These are phyloP conservation scores for Leucophenga varia DNA, from an alignment of 1,140 invertebrate species.

Conservation along the genomic window DNA sequence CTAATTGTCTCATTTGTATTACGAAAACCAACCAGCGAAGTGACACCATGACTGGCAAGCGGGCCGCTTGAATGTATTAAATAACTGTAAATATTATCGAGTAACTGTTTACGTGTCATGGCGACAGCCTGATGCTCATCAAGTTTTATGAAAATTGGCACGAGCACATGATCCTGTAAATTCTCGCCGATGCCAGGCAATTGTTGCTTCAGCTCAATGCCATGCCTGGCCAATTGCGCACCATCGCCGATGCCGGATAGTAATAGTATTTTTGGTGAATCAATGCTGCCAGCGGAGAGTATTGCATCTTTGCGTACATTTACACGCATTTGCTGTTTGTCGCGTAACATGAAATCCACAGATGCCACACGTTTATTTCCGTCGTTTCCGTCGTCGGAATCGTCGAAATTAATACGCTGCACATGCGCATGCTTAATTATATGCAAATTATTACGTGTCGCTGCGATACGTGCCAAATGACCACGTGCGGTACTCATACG, in stretches of 20 bases:
- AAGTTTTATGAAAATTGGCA: constrained; percentile 48
- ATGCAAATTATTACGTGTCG: constrained; percentile 66
- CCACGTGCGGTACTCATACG: constrained; percentile 61
- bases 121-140: constrained; percentile 10
- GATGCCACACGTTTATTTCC: constrained; percentile 41
- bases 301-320: constrained; percentile 60
- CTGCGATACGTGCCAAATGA: constrained; percentile 33
- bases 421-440: constrained; percentile 66
- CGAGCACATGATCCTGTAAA: constrained; percentile 59
- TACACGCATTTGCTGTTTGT: constrained; percentile 37
- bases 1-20: constrained; percentile 26
- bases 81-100: constrained; percentile 35
- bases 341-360: constrained; percentile 48
- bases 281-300: constrained; percentile 61
- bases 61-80: constrained; percentile 52
- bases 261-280: constrained; percentile 60
- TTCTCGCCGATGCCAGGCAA: constrained; percentile 65
- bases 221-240: constrained; percentile 55
- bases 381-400: constrained; percentile 28
- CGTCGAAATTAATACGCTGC: constrained; percentile 63
- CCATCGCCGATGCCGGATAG: constrained; percentile 61
- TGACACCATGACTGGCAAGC: constrained; percentile 58
- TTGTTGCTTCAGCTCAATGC: constrained; percentile 56
- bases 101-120: constrained; percentile 17
- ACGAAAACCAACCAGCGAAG: constrained; percentile 27